Conservation (phyloP, 2,797 vertebrate genomes). For the Gobionotothen gibberifrons region DNA sequence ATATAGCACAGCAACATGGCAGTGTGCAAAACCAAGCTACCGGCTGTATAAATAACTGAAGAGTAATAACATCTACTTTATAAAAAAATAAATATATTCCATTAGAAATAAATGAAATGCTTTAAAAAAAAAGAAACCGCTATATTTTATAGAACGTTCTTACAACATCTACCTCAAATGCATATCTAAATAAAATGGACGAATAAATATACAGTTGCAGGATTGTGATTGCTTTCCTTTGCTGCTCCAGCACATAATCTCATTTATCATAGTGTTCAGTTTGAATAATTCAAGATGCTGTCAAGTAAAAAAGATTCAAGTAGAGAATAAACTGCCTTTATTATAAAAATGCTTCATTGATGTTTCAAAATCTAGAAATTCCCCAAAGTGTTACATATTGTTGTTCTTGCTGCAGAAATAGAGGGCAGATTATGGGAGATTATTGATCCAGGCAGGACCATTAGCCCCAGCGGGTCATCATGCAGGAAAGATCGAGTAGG, state of each 20-base stretch:
- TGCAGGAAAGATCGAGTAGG: background rate
- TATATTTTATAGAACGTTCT: accelerated
- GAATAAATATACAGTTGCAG: background rate
- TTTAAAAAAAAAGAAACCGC: too few relatives aligned
- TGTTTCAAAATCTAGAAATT: background rate
- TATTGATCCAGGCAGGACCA: constrained; percentile 40
- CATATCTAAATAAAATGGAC: background rate
- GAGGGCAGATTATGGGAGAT: constrained; percentile 45
- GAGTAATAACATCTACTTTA: background rate
- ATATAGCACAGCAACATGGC: background rate
- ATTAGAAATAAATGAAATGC: background rate
- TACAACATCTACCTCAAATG: background rate
- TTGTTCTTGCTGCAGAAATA: constrained; percentile 4
- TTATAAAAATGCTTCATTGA: background rate
- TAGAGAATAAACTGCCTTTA: background rate
- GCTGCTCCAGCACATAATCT: background rate
- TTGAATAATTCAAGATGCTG: background rate
- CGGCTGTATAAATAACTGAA: background rate
- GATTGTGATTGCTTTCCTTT: background rate
- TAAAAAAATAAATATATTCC: background rate
- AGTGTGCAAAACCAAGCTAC: background rate
- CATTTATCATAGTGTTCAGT: background rate
- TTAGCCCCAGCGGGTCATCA: constrained; percentile 11
- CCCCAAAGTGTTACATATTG: background rate
- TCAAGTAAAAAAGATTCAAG: background rate